Evolutionary conservation across 2,797 vertebrate species (phyloP).

Genomic region (Sciurus carolinensis): DNA sequence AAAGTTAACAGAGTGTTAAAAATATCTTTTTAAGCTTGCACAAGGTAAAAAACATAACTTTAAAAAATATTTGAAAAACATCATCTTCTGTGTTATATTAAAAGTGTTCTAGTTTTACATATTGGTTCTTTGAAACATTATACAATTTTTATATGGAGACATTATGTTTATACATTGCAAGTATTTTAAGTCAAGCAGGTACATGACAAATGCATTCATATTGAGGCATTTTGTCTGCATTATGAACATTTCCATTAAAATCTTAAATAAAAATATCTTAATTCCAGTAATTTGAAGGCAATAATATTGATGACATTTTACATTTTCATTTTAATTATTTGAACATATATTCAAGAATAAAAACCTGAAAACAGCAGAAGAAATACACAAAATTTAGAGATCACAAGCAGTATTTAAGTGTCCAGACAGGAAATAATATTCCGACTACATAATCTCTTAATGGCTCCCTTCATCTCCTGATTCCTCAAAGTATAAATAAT

Average conservation of each 20-base stretch:
- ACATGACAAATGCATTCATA: background rate
- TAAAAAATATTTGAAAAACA: background rate
- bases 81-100: background rate
- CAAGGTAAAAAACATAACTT: background rate
- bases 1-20: background rate
- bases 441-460: slow-evolving; percentile 60
- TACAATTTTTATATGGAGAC: background rate
- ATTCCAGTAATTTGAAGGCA: background rate
- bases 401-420: background rate
- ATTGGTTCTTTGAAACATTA: background rate
- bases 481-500: slow-evolving; percentile 80
- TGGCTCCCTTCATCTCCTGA: slow-evolving; percentile 77
- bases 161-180: background rate
- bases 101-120: background rate
- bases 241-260: background rate
- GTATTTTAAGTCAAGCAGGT: background rate
- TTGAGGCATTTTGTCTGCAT: background rate
- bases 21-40: background rate
- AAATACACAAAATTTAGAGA: background rate
- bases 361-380: background rate
- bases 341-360: background rate
- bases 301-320: background rate
- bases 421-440: background rate
- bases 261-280: background rate
- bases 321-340: background rate